Evolutionary conservation across 2,113 vertebrate species (phyloP), one percentile per base, ranked within the genome.

Genomic region (Ramphastos sulfuratus): DNA sequence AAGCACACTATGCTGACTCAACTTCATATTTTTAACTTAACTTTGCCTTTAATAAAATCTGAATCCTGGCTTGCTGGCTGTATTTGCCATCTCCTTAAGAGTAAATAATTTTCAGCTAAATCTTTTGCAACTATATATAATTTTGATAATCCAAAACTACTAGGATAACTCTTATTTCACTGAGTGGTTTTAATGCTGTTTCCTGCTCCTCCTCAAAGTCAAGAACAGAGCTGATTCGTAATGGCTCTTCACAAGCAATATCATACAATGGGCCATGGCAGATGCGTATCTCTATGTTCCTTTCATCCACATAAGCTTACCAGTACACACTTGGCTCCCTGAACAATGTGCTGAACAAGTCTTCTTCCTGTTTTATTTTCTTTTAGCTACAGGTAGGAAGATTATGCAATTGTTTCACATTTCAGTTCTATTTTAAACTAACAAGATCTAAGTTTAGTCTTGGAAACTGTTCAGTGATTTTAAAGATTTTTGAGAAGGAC

Each of bases 11-110:
- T 28, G 66, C 18, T 64, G 27, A 16, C 42, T 76, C 52, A 58
- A 11, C 64, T 60, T 30, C 27, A 31, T 23, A 59, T 12, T 55
- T 61, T 13, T 42, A 89, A 66, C 55, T 67, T 76, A 20, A 59
- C 72, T 80, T 89, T 77, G 52, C 15, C 37, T 56, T 54, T 60
- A 81, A 75, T 87, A 70, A 94, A 87, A 88, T 73, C 15, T 67
- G 37, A 54, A 18, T 67, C 24, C 19, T 54, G 63, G 21, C 28
- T 85, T 6, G 1, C 19, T 78, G 33, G 20, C 9, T 86, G 10
- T 42, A 73, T 14, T 65, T 60, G 42, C 10, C 48, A n/a, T 55
- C 84, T 78, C 14, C 33, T 67, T 44, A 69, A 33, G 27, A 52
- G 10, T 17, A 83, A 89, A 75, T 50, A 14, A 52, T 35, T 88